These are phyloP conservation scores for Mimas tiliae DNA, from an alignment of 2,888 invertebrate species.

Conservation along the genomic window DNA sequence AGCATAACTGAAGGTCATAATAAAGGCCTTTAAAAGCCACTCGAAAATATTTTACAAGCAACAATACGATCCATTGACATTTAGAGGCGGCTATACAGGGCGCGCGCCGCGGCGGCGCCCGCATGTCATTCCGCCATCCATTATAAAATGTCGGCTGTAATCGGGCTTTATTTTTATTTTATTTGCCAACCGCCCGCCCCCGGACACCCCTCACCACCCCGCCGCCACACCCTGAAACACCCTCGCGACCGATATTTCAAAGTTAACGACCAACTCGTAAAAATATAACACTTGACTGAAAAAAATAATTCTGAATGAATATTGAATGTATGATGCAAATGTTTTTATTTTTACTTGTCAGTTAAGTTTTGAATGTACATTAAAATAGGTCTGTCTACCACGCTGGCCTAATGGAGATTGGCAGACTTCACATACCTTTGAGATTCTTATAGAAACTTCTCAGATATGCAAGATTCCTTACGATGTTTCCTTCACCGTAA, in stretches of 20 bases:
- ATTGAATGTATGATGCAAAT: conserved; percentile 56
- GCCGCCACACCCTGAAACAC: conserved; percentile 47
- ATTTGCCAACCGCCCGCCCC: conserved; percentile 69
- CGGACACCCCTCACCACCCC: conserved; percentile 36
- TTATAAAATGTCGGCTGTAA: conserved; percentile 83
- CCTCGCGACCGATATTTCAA: conserved; percentile 77
- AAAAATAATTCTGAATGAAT: conserved; percentile 68
- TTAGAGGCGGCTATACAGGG: conserved; percentile 42
- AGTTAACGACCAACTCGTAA: conserved; percentile 81
- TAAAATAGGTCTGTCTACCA: too few species aligned
- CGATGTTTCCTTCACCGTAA: too few species aligned
- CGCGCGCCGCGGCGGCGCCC: conserved; percentile 71
- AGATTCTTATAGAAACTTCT: too few species aligned
- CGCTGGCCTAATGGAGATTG: too few species aligned
- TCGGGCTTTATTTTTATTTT: conserved; percentile 84
- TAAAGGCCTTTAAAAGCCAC: conserved; percentile 21
- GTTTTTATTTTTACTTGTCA: conserved; percentile 42
- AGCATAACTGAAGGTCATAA: conserved; percentile 6
- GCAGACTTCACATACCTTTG: too few species aligned
- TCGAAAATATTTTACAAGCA: conserved; percentile 23
- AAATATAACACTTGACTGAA: conserved; percentile 77
- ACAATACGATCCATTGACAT: conserved; percentile 42
- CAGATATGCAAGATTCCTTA: too few species aligned
- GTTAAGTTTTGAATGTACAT: conserved; percentile 4
- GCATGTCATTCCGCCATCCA: conserved; percentile 81